Evolutionary conservation across 2,113 vertebrate genomes (phyloP), one percentile per base, ranked within the genome.

Genomic region (Atrichornis clamosus): DNA sequence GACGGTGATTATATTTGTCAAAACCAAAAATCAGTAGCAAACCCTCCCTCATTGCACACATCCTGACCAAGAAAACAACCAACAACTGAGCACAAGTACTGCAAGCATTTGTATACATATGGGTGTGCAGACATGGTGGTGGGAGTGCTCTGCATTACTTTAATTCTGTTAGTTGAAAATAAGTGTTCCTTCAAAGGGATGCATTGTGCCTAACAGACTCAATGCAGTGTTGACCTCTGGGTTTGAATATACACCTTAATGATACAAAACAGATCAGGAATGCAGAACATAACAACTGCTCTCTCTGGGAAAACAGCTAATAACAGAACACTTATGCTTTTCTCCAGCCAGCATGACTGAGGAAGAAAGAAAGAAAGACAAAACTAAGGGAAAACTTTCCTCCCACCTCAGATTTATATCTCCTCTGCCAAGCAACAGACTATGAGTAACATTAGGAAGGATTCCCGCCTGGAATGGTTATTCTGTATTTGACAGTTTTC

Each of bases 51-150:
- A 14, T 13, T 6, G 46, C 19, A 44, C 18, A 80, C 30, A 35
- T 3, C 7, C 35, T 47, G 23, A 68, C 47, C 9, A 24, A 77
- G 63, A 32, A 77, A 90, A 58, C 19, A 76, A 52, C 8, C 27
- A 47, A 32, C 7, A 0, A 1, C 50, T 77, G 50, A 74, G 26
- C 18, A 67, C 11, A 47, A 70, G 22, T 30, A 60, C 35, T 30
- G 27, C 24, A 62, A 79, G 11, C 1, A 1, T 50, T 60, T 80
- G 28, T 4, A 30, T 32, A 20, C 55, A 39, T 1, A 4, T 9
- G 39, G 55, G 41, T 55, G 32, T 7, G 18, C 7, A 37, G 41
- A 56, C 6, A 17, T 2, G 2, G 18, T 1, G 1, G 17, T 41
- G n/a, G 35, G 44, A 64, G 24, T 28, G 49, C 22, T 58, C 41